A percentile compares a stretch with the other conserved stretches of the same genome.
Conservation (phyloP, 2,797 vertebrate species). For the Uromys caudimaculatus region DNA sequence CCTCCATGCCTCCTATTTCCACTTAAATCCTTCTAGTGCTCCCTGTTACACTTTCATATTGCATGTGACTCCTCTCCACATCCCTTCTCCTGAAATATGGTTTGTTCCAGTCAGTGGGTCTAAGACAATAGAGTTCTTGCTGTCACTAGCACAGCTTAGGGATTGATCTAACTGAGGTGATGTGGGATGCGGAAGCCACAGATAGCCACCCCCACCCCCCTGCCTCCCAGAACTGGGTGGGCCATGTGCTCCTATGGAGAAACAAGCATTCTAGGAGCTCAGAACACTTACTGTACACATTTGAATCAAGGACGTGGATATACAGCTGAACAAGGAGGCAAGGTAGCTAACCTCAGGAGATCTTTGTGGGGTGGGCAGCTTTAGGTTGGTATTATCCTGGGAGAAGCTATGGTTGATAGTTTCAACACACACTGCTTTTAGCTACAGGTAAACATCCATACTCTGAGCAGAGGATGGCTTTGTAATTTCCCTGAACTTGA, state of each 20-base stretch:
- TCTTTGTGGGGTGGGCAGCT: too few relatives aligned
- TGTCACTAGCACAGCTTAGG: not conserved
- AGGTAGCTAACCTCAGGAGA: not conserved
- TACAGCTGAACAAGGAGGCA: not conserved
- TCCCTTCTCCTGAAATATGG: not conserved
- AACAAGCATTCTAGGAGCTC: not conserved
- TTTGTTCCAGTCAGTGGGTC: too few relatives aligned
- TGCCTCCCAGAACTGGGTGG: not conserved
- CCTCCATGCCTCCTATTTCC: not conserved
- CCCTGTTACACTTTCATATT: not conserved
- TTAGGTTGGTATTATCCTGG: not conserved
- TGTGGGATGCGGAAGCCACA: not conserved
- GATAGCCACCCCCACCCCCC: too few relatives aligned
- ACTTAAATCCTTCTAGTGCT: not conserved
- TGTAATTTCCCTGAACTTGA: not conserved
- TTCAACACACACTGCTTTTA: not conserved
- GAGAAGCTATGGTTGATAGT: not conserved
- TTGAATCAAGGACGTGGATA: not conserved
- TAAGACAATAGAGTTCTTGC: not conserved
- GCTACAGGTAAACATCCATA: too few relatives aligned
- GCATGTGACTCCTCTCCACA: not conserved
- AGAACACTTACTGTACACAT: not conserved
- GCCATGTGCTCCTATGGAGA: not conserved
- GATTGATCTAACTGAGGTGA: not conserved
- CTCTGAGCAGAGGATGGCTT: not conserved